Evolutionary conservation across 2,797 vertebrate genomes (phyloP).

Genomic region (Brachymystax lenok): DNA sequence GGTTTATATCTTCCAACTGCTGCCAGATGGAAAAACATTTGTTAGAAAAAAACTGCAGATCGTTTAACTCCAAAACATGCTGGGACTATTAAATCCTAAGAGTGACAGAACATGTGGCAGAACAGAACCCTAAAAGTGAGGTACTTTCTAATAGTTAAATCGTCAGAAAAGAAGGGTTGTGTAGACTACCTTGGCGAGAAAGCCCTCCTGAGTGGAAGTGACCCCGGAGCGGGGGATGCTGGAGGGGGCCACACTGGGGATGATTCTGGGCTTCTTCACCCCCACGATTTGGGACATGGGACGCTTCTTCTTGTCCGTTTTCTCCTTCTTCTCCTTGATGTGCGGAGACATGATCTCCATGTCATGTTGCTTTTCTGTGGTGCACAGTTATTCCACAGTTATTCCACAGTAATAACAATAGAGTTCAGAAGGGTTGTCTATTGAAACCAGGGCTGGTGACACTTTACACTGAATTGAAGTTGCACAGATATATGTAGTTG

Average conservation of each 20-base stretch:
- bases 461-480: not conserved
- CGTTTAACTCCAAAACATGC: not conserved
- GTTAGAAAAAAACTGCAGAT: not conserved
- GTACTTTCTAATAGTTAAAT: not conserved
- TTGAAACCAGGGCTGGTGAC: not conserved
- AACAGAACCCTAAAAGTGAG: too few species aligned
- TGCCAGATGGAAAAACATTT: conserved; percentile 47
- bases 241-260: conserved; percentile 73
- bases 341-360: conserved; percentile 82
- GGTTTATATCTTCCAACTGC: conserved; percentile 88
- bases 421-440: not conserved
- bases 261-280: conserved; percentile 78
- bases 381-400: not conserved
- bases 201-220: conserved; percentile 79
- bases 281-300: conserved; percentile 91
- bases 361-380: conserved; percentile 88
- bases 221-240: conserved; percentile 88
- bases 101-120: too few species aligned
- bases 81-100: not conserved
- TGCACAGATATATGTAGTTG: not conserved
- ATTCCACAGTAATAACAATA: not conserved
- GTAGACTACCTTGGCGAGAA: conserved; percentile 80
- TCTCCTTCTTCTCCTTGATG: conserved; percentile 81
- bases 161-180: not conserved
- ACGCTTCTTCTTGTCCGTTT: conserved; percentile 78